Evolutionary conservation across 2,113 vertebrate genomes (phyloP).

Genomic region (Lepisosteus oculatus): DNA sequence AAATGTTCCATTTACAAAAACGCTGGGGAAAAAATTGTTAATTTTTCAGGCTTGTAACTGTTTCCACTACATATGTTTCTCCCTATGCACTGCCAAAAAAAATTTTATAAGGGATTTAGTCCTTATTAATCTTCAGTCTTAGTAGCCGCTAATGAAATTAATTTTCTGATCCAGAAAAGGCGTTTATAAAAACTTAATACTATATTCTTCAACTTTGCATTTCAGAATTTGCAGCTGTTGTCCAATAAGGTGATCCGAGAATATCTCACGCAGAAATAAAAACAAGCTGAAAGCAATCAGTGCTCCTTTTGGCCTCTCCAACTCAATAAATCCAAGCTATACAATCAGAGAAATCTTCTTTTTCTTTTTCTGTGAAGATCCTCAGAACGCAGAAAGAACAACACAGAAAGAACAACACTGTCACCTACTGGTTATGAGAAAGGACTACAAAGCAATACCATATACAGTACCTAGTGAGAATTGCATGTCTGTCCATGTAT

Average conservation of each 20-base stretch:
- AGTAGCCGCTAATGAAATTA: conserved; percentile 21
- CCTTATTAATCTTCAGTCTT: conserved; percentile 17
- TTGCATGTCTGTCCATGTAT: too few relatives aligned
- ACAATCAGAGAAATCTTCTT: neutral
- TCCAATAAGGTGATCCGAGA: conserved; percentile 25
- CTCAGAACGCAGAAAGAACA: neutral
- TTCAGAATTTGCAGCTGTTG: conserved; percentile 13
- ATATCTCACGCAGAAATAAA: conserved; percentile 16
- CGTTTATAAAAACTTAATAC: neutral
- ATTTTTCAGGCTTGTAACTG: conserved; percentile 2
- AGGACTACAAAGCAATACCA: neutral
- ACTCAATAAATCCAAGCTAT: neutral
- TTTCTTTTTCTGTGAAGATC: neutral
- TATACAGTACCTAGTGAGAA: too few relatives aligned
- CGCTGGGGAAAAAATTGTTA: too few relatives aligned
- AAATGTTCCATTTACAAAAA: too few relatives aligned
- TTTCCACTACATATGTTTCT: neutral
- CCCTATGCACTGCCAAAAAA: conserved; percentile 16
- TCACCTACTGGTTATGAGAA: conserved; percentile 38
- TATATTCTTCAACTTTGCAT: conserved; percentile 5
- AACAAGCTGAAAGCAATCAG: conserved; percentile 13
- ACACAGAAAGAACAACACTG: conserved; percentile 32
- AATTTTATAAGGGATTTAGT: neutral
- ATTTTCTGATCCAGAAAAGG: conserved; percentile 2
- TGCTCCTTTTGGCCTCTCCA: neutral